These are phyloP conservation scores for Synchiropus splendidus DNA, from an alignment of 2,113 vertebrate species.

Conservation along the genomic window DNA sequence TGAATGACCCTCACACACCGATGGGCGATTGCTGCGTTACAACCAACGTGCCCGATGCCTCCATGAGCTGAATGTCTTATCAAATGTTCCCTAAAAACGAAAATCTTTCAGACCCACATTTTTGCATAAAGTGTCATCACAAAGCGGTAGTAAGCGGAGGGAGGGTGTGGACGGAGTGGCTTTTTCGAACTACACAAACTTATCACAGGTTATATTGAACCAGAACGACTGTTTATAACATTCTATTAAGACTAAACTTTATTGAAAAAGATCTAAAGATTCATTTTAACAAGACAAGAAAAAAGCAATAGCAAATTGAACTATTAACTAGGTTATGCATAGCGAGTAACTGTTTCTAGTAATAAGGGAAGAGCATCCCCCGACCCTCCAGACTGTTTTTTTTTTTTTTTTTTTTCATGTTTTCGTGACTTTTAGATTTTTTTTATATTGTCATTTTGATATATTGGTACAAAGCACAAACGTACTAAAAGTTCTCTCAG, in stretches of 20 bases:
- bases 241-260: conserved; percentile 99
- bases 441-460: conserved; percentile 91
- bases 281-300: conserved; percentile 99
- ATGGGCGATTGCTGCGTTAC: conserved; percentile 51
- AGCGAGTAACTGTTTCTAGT: conserved; percentile 99
- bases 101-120: conserved; percentile 74
- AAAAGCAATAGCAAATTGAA: conserved; percentile 99
- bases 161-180: conserved; percentile 74
- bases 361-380: conserved; percentile 98
- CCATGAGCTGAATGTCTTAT: conserved; percentile 54
- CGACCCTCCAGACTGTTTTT: conserved; percentile 78
- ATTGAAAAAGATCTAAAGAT: conserved; percentile 98
- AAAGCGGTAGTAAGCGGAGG: conserved; percentile 77
- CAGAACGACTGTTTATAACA: conserved; percentile 99
- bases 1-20: conserved; percentile 66
- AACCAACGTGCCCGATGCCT: conserved; percentile 57
- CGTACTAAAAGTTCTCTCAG: conserved; percentile 98
- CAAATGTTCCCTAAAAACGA: conserved; percentile 59
- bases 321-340: conserved; percentile 99
- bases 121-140: conserved; percentile 80
- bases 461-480: conserved; percentile 99
- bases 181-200: conserved; percentile 97
- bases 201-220: conserved; percentile 99
- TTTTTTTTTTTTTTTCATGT: conserved; percentile 41
- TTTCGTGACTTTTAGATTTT: conserved; percentile 79